Evolutionary conservation across 2,113 vertebrate species (phyloP).

Genomic region (Pachyramphus minor): DNA sequence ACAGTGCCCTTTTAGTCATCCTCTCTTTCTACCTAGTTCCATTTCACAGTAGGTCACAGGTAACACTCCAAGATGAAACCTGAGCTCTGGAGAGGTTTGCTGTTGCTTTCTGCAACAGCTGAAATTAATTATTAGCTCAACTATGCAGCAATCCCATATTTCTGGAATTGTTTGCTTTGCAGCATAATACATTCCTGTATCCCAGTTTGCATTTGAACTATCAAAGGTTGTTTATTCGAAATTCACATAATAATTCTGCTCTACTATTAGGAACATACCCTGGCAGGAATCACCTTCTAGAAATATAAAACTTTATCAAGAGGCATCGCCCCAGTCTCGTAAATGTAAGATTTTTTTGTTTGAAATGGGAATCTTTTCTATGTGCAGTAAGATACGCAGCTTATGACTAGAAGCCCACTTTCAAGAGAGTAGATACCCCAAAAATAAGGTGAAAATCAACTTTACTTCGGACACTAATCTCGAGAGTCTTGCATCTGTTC

Average conservation of each 20-base stretch:
- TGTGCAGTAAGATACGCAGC: background rate
- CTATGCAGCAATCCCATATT: background rate
- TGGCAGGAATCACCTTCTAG: background rate
- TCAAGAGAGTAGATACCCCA: background rate
- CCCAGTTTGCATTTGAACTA: background rate
- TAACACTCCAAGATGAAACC: background rate
- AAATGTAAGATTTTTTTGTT: background rate
- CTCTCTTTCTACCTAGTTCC: background rate
- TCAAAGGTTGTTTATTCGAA: background rate
- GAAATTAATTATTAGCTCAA: background rate
- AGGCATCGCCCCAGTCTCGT: background rate
- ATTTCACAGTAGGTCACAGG: background rate
- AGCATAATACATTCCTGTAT: background rate
- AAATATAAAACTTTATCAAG: background rate
- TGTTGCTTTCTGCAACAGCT: background rate
- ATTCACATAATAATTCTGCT: background rate
- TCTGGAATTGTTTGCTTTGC: background rate
- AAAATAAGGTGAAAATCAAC: background rate
- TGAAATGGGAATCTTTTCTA: background rate
- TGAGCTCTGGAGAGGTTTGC: background rate
- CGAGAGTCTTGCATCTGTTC: background rate
- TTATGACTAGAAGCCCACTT: background rate
- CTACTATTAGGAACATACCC: background rate
- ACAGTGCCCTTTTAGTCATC: background rate
- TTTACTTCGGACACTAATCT: background rate